Base-by-base conservation (phyloP, 53 echinoderm and acorn worm species). In the Henricia sp. region DNA sequence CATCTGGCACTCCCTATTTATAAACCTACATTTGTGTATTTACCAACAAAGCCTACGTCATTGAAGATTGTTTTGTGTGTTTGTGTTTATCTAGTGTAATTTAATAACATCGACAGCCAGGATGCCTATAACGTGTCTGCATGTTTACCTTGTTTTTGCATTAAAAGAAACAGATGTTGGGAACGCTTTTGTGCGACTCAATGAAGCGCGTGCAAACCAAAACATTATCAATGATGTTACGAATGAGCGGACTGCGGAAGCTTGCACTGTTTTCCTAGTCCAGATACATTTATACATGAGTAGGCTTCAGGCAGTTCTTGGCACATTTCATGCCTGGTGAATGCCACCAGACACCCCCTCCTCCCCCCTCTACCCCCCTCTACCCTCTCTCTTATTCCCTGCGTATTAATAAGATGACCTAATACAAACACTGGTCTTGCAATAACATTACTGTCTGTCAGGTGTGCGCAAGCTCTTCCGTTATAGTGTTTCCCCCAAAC, bases 401-500 rank as follows among this genome's bases (percentile, higher is more conserved):
- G 25, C 59, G 27, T 26, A 27, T 59, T 43, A 34, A 55, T 74
- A n/a, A 74, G 54, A 57, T 41, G 59, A 24, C 58, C 76, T 57
- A 76, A 40, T 76, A 76, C 57, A 76, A 76, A 76, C 76, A 76
- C 57, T 59, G 59, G 41, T 29, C 58, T 10, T 46, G 58, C 59
- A 76, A 59, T 58, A 76, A 76, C 57, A 57, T 28, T 43, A 40
- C 24, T 41, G 41, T 42, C 19, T 53, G 38, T 32, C 4, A 24
- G 14, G 25, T 20, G 13, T 19, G 56, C 0, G 56, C 25, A 16
- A 28, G n/a, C 3, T 56, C 44, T 44, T 13, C 44, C 44, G 13
- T 44, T 44, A 44, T 13, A n/a, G n/a, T n/a, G n/a, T n/a, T n/a
- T n/a, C n/a, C n/a, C n/a, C n/a, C n/a, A n/a, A n/a, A n/a, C n/a